These are phyloP conservation scores for Oostethus manadensis DNA, from an alignment of 2,113 vertebrate genomes.

Conservation along the genomic window DNA sequence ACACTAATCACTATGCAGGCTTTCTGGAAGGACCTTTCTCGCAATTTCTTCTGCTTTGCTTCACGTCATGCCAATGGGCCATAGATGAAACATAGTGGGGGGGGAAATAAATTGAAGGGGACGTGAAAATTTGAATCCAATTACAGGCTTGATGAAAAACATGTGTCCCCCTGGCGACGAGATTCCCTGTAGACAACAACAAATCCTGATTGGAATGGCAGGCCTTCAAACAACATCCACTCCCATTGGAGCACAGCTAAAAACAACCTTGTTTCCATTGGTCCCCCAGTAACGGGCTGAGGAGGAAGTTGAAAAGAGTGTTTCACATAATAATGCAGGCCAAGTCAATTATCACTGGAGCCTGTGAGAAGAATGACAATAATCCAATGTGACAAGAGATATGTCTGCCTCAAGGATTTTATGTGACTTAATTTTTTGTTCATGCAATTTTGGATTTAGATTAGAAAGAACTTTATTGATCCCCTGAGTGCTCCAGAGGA, in stretches of 20 bases:
- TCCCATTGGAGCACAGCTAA: slow-evolving; percentile 62
- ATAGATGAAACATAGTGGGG: slow-evolving; percentile 55
- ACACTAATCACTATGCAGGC: slow-evolving; percentile 38
- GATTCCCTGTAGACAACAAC: slow-evolving; percentile 62
- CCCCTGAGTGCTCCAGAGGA: no score
- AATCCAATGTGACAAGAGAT: not conserved
- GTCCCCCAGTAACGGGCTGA: slow-evolving; percentile 42
- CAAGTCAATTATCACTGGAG: slow-evolving; percentile 4
- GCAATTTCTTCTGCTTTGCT: slow-evolving; percentile 15
- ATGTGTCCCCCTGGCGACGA: slow-evolving; percentile 53
- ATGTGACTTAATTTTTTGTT: no score
- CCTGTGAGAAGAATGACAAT: not conserved
- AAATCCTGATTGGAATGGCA: slow-evolving; percentile 69
- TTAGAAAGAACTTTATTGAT: no score
- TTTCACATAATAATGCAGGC: slow-evolving; percentile 45
- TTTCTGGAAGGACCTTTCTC: slow-evolving; percentile 14
- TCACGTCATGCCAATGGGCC: not conserved
- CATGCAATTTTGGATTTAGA: no score
- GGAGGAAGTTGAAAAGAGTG: slow-evolving; percentile 41
- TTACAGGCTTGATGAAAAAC: slow-evolving; percentile 70
- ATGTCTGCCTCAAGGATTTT: no score
- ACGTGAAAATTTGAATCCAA: slow-evolving; percentile 68
- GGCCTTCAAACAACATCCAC: slow-evolving; percentile 65
- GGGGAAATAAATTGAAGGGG: slow-evolving; percentile 41
- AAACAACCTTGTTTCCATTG: slow-evolving; percentile 57